Percentiles rank a stretch among this genome's conserved stretches.
phyloP scores from a whole-genome alignment of 1,140 invertebrate genomes.

The Brachystomella parvula region DNA sequence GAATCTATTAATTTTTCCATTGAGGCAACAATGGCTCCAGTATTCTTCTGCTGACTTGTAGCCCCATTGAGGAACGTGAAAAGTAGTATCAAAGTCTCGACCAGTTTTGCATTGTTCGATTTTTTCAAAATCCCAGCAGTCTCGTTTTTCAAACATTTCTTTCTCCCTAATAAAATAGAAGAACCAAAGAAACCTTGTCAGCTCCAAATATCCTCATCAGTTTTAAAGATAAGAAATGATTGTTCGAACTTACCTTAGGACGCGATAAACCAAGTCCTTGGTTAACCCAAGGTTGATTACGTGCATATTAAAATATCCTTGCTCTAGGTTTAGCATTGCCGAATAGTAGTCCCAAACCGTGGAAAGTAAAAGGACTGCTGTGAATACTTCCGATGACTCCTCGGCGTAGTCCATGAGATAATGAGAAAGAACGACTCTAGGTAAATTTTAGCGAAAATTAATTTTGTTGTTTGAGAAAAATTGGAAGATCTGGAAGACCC shows the following conservation, averaged over 20 bases:
- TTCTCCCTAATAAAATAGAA: slow-evolving; percentile 10
- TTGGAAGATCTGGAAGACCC: not conserved
- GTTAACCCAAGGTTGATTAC: not conserved
- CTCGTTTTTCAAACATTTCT: not conserved
- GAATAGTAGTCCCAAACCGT: slow-evolving; percentile 21
- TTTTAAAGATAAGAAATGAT: not conserved
- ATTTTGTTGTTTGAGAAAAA: not conserved
- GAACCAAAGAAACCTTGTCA: not conserved
- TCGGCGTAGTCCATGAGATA: slow-evolving; percentile 20
- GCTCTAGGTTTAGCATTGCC: slow-evolving; percentile 11
- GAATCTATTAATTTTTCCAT: slow-evolving; percentile 16
- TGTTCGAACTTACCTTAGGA: not conserved
- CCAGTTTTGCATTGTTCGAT: slow-evolving; percentile 8
- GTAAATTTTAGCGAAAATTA: not conserved
- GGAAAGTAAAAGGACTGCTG: slow-evolving; percentile 19
- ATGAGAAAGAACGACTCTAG: slow-evolving; percentile 23
- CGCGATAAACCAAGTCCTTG: slow-evolving; percentile 5
- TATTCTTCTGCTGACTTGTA: slow-evolving; percentile 23
- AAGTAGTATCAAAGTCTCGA: slow-evolving; percentile 5
- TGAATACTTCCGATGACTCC: slow-evolving; percentile 20
- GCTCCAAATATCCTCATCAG: not conserved
- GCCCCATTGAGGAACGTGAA: slow-evolving; percentile 11
- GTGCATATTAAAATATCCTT: slow-evolving; percentile 5
- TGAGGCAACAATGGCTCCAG: slow-evolving; percentile 5
- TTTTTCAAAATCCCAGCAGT: slow-evolving; percentile 16